Percentiles rank a stretch among this genome's conserved stretches.
Conservation (phyloP, 1,140 invertebrate genomes). For the Polypedilum vanderplanki region DNA sequence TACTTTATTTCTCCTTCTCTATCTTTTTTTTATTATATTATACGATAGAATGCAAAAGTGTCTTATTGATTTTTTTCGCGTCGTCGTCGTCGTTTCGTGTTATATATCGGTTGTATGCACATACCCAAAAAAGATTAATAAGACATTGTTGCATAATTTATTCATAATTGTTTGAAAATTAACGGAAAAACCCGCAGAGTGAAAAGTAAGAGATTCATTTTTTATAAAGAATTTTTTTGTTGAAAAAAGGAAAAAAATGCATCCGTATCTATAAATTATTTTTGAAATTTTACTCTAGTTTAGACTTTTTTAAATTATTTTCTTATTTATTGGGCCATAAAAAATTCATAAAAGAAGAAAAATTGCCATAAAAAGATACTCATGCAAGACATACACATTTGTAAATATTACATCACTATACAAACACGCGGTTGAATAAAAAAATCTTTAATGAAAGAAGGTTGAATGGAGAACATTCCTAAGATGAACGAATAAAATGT, state of each 20-base stretch:
- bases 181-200: neutral
- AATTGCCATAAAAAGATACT: neutral
- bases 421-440: neutral
- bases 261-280: constrained; percentile 16
- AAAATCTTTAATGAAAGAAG: constrained; percentile 27
- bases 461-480: constrained; percentile 5
- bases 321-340: too few species aligned
- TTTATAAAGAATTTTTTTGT: neutral
- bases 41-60: neutral
- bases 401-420: neutral
- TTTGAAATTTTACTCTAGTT: too few species aligned
- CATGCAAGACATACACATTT: neutral
- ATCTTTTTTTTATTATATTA: neutral
- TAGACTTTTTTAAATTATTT: too few species aligned
- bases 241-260: neutral
- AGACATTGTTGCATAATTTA: constrained; percentile 14
- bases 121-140: neutral
- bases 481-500: neutral
- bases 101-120: constrained; percentile 2
- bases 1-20: neutral
- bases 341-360: too few species aligned
- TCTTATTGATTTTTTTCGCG: constrained; percentile 13
- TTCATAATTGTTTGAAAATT: constrained; percentile 13
- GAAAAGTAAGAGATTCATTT: neutral
- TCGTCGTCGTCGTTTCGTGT: neutral